Evolutionary conservation across 2,113 vertebrate species (phyloP).

Genomic region (Hemichromis elongatus): DNA sequence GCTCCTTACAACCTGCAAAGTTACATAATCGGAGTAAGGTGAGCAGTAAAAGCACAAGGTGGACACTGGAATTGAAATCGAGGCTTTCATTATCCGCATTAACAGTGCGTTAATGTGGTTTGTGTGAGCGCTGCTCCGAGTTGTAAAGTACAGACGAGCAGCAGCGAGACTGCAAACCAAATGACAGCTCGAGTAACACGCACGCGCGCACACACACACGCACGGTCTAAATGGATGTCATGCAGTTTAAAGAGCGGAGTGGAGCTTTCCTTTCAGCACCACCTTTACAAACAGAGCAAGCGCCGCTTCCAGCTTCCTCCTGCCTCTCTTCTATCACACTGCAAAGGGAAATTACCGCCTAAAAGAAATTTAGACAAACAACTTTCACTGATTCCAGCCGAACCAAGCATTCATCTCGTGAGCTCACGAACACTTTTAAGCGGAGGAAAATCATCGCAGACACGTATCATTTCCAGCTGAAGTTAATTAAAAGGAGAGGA

Average conservation of each 20-base stretch:
- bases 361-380: background rate
- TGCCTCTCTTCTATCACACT: background rate
- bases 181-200: background rate
- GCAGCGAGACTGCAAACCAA: background rate
- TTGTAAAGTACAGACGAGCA: background rate
- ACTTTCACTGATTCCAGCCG: background rate
- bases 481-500: conserved; percentile 45
- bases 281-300: background rate
- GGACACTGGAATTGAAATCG: background rate
- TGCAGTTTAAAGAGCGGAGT: background rate
- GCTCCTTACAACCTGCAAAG: conserved; percentile 20
- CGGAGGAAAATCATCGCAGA: background rate
- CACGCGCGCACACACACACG: background rate
- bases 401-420: background rate
- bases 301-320: background rate
- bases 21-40: conserved; percentile 25
- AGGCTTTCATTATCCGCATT: background rate
- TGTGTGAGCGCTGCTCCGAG: background rate
- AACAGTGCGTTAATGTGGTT: background rate
- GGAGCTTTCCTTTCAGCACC: conserved; percentile 73
- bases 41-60: background rate
- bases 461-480: background rate
- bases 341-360: background rate
- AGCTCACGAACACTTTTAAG: background rate
- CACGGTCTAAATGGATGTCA: background rate